Conservation (phyloP, 2,888 invertebrate species). For the Allygus modestus region DNA sequence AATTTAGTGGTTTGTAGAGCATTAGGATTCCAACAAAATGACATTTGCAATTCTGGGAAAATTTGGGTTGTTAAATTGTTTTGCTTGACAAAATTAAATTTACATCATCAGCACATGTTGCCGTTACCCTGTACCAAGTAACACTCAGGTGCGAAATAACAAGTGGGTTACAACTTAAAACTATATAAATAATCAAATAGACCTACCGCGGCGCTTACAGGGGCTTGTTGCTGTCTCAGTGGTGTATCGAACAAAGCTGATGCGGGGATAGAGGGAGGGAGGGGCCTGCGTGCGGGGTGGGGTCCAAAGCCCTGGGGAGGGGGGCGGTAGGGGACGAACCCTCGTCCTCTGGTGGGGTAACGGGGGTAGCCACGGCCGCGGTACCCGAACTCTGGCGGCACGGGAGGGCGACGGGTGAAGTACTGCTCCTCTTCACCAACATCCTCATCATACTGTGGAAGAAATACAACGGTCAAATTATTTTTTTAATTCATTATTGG, state of each 20-base stretch:
- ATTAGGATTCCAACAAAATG: too few species aligned
- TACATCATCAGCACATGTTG: too few species aligned
- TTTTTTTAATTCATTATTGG: too few species aligned
- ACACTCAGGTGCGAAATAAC: too few species aligned
- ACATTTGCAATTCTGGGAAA: too few species aligned
- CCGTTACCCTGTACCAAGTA: too few species aligned
- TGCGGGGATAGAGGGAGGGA: neutral
- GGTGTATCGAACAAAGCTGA: neutral
- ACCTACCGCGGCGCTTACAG: neutral
- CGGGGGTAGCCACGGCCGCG: neutral
- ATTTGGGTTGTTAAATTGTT: too few species aligned
- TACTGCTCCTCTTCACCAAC: neutral
- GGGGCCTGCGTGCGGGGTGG: neutral
- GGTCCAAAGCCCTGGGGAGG: slow-evolving; percentile 37
- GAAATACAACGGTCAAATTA: neutral
- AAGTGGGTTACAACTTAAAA: too few species aligned
- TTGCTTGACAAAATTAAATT: too few species aligned
- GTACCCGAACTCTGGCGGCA: neutral
- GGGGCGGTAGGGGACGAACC: slow-evolving; percentile 8
- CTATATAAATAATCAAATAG: neutral
- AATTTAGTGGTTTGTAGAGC: too few species aligned
- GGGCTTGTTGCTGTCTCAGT: neutral
- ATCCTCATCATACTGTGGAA: slow-evolving; percentile 31
- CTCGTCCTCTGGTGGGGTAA: neutral
- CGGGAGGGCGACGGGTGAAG: neutral